Conservation (phyloP, 2,888 invertebrate genomes). For the Tineola bisselliella region DNA sequence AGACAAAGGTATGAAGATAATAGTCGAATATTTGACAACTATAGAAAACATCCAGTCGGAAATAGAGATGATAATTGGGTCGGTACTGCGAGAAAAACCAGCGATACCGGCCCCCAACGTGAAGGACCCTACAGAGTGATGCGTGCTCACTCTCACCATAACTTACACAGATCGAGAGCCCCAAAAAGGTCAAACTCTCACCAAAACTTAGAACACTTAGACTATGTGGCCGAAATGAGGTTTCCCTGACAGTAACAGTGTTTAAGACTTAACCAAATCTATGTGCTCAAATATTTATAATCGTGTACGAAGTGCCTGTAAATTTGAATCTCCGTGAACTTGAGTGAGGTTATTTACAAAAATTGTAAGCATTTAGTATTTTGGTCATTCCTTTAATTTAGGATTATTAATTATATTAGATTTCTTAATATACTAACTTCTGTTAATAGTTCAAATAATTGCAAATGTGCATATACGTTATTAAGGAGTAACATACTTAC, state of each 20-base stretch:
- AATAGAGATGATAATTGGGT: slow-evolving; percentile 45
- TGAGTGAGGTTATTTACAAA: background rate
- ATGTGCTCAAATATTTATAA: slow-evolving; percentile 9
- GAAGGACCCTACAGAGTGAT: slow-evolving; percentile 52
- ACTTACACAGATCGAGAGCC: slow-evolving; percentile 63
- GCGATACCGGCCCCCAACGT: slow-evolving; percentile 48
- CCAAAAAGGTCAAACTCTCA: slow-evolving; percentile 70
- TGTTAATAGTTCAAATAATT: background rate
- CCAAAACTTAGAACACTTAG: slow-evolving; percentile 71
- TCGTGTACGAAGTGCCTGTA: background rate
- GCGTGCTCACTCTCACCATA: slow-evolving; percentile 73
- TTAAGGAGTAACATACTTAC: too few relatives aligned
- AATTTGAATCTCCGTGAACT: background rate
- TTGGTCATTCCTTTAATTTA: background rate
- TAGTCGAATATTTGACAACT: slow-evolving; percentile 44
- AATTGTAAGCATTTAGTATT: background rate
- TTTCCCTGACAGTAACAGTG: slow-evolving; percentile 61
- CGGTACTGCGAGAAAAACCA: slow-evolving; percentile 40
- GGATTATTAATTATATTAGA: background rate
- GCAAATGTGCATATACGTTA: background rate
- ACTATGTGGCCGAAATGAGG: slow-evolving; percentile 72
- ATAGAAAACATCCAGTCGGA: slow-evolving; percentile 38
- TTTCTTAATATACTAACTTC: background rate
- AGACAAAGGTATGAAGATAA: slow-evolving; percentile 54
- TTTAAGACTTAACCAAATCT: slow-evolving; percentile 5